phyloP scores from a whole-genome alignment of 2,888 invertebrate genomes.

The Arge pagana region DNA sequence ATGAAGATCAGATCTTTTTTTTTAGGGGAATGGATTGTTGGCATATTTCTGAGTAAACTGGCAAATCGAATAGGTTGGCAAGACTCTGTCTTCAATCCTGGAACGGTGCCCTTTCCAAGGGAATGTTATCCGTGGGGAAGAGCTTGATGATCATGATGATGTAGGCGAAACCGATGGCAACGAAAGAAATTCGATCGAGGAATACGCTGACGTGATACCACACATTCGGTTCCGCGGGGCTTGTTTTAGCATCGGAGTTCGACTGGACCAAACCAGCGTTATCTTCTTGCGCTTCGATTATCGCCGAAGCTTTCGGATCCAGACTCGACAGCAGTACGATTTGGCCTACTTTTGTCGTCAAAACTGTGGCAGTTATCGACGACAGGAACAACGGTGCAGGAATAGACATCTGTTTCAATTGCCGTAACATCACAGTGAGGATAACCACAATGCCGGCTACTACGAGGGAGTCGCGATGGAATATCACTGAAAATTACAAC shows the following conservation, averaged over 20 bases:
- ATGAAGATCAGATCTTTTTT: too few relatives aligned
- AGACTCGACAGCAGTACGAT: slow-evolving; percentile 41
- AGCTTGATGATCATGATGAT: slow-evolving; percentile 37
- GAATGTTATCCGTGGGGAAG: slow-evolving; percentile 22
- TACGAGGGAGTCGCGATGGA: slow-evolving; percentile 43
- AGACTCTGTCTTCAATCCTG: too few relatives aligned
- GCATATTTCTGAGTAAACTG: too few relatives aligned
- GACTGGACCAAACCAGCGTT: slow-evolving; percentile 34
- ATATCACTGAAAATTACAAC: slow-evolving; percentile 37
- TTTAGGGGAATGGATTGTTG: too few relatives aligned
- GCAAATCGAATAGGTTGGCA: too few relatives aligned
- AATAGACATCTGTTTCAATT: slow-evolving; percentile 33
- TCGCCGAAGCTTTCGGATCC: slow-evolving; percentile 43
- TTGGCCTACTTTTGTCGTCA: slow-evolving; percentile 44
- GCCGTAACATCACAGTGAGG: slow-evolving; percentile 43
- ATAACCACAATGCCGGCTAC: slow-evolving; percentile 45
- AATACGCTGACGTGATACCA: slow-evolving; percentile 43
- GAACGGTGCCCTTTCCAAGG: too few relatives aligned
- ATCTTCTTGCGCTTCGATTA: slow-evolving; percentile 41
- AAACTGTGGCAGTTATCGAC: slow-evolving; percentile 30
- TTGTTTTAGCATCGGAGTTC: slow-evolving; percentile 16
- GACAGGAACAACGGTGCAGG: slow-evolving; percentile 42
- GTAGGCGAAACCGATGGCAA: slow-evolving; percentile 36
- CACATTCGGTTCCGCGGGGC: slow-evolving; percentile 25
- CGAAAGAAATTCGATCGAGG: slow-evolving; percentile 43